phyloP scores from a whole-genome alignment of 2,113 vertebrate genomes.

The Pontoporia blainvillei region DNA sequence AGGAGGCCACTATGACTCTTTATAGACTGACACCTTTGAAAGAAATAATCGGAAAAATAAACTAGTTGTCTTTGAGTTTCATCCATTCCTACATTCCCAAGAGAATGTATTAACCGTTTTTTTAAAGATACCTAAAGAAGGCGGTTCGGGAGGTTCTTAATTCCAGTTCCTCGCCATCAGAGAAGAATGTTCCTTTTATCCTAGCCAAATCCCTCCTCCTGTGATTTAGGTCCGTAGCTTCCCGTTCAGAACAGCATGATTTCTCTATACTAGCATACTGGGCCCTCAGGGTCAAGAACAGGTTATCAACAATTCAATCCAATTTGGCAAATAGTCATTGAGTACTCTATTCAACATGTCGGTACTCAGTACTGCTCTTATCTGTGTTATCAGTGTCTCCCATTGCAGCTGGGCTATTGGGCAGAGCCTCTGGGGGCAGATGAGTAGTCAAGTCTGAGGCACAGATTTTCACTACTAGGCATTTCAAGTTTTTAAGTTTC shows the following conservation, averaged over 20 bases:
- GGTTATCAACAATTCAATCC: neutral
- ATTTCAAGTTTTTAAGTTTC: neutral
- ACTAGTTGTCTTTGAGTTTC: neutral
- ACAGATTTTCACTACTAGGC: neutral
- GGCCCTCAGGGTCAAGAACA: neutral
- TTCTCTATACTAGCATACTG: neutral
- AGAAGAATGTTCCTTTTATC: neutral
- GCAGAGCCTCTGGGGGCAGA: neutral
- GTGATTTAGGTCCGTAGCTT: neutral
- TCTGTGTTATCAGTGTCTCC: neutral
- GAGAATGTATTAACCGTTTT: neutral
- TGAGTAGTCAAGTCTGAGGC: neutral
- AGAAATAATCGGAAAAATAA: neutral
- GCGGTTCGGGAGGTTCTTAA: neutral
- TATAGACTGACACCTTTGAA: neutral
- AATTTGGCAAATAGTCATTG: slow-evolving; percentile 6
- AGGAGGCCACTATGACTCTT: neutral
- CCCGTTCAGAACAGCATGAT: neutral
- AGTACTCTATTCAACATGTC: neutral
- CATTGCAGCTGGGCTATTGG: no score
- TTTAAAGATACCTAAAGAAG: neutral
- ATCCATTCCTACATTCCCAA: neutral
- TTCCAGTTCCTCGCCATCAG: neutral
- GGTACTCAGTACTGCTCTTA: neutral
- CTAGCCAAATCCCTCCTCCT: neutral